These are phyloP conservation scores for Atrina japonica DNA, from an alignment of 2,888 invertebrate species.

Conservation along the genomic window DNA sequence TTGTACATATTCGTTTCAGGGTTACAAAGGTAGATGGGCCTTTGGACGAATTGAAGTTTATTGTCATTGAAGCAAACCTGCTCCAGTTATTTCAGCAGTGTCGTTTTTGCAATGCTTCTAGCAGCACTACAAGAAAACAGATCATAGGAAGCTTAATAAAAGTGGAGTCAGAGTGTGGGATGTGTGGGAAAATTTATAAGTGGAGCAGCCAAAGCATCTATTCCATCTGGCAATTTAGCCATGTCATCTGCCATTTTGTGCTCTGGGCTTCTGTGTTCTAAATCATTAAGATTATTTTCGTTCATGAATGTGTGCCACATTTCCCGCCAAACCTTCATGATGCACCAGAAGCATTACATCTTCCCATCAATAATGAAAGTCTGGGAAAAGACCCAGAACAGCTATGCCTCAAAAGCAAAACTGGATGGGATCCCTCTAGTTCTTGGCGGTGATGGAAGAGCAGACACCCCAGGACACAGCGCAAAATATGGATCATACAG, in stretches of 20 bases:
- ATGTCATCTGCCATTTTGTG: background rate
- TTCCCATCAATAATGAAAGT: background rate
- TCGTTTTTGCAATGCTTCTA: too few species aligned
- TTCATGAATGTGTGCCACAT: slow-evolving; percentile 2
- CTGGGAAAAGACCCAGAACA: background rate
- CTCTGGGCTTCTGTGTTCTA: background rate
- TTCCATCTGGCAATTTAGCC: background rate
- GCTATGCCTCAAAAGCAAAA: background rate
- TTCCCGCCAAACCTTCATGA: slow-evolving; percentile 6
- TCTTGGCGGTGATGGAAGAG: slow-evolving; percentile 13
- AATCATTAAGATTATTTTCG: background rate
- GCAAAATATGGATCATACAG: slow-evolving; percentile 27
- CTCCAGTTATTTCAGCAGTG: too few species aligned
- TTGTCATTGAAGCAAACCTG: too few species aligned
- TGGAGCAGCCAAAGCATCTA: background rate
- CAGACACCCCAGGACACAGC: slow-evolving; percentile 21
- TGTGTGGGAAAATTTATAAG: background rate
- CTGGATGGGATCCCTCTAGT: background rate
- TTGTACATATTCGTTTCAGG: too few species aligned
- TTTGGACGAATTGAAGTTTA: too few species aligned
- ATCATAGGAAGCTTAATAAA: too few species aligned
- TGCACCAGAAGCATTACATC: slow-evolving; percentile 8
- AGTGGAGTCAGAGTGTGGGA: too few species aligned
- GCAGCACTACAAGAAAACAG: too few species aligned
- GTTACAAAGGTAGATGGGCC: too few species aligned